Evolutionary conservation across 2,888 invertebrate species (phyloP), one percentile per base, ranked within the genome.

Genomic region (Tenthredo scrophulariae): DNA sequence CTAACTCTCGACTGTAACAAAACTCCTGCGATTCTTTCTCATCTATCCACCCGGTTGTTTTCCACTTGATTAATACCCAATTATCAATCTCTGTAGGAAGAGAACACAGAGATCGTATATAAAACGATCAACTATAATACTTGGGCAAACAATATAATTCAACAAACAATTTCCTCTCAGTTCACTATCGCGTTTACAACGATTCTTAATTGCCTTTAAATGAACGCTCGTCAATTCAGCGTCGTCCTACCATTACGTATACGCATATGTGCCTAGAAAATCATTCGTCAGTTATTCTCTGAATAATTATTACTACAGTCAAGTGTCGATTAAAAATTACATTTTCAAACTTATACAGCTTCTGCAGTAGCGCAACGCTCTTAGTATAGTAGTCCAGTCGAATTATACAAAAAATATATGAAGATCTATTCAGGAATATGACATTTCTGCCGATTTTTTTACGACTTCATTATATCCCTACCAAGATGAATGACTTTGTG

Each of bases 21-120:
- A 65, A 72, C n/a, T 72, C n/a, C 18, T n/a, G 37, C 40, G 10
- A 65, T 22, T 26, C 10, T 1, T 65, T 1, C 72, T 40, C 22
- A 10, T 7, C 15, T n/a, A n/a, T 72, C n/a, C 40, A 88, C 88
- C 86, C 86, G 88, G 84, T 84, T 83, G 37, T 74, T 22, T 40
- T 26, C 22, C 74, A 40, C 22, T 22, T 43, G 43, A 46, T 43
- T 26, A 43, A 43, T 74, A 43, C 7, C 43, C 29, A n/a, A 74
- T 67, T 33, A 67, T 67, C 22, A 67, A 67, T 67, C 22, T 29
- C 2, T 67, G 33, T 67, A 33, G 1, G 67, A 67, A 33, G 18
- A 67, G 3, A 67, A 67, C 33, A 6, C 15, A 33, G 0, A 15
- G 10, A 67, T 67, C 29, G 67, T 33, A 1, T 15, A 29, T 67